These are phyloP conservation scores for Drosophila rubida DNA, from an alignment of 2,888 invertebrate genomes.

Conservation along the genomic window DNA sequence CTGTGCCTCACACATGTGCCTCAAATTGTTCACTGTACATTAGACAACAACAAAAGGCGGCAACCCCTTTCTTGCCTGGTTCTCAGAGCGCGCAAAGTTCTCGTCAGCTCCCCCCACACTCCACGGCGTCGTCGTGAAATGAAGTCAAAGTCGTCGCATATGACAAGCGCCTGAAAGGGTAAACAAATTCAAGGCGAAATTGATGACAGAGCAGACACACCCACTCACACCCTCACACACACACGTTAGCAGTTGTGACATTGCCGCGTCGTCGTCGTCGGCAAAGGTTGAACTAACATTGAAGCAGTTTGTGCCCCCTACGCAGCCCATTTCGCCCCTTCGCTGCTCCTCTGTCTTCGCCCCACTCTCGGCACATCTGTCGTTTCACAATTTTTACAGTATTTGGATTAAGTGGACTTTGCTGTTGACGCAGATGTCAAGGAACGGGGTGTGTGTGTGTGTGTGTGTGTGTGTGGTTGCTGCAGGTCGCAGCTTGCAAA, in stretches of 20 bases:
- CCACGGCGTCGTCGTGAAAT: conserved; percentile 1
- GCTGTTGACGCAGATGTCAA: conserved; percentile 64
- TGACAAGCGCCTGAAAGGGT: conserved; percentile 68
- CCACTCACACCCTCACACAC: conserved; percentile 26
- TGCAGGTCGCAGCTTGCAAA: conserved; percentile 44
- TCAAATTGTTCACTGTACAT: conserved; percentile 62
- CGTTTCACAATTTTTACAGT: conserved; percentile 72
- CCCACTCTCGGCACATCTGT: not conserved
- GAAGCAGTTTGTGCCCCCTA: conserved; percentile 35
- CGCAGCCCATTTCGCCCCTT: no score
- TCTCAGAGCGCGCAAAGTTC: not conserved
- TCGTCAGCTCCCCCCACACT: not conserved
- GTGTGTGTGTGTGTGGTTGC: not conserved
- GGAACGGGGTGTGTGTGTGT: not conserved
- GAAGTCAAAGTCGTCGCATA: conserved; percentile 57
- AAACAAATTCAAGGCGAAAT: conserved; percentile 77
- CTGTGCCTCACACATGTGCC: conserved; percentile 54
- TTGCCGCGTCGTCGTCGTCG: conserved; percentile 59
- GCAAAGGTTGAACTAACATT: conserved; percentile 70
- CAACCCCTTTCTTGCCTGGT: not conserved
- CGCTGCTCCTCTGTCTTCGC: not conserved
- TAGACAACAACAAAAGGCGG: conserved; percentile 54
- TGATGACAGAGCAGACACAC: conserved; percentile 63
- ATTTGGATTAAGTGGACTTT: conserved; percentile 80
- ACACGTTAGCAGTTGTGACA: conserved; percentile 64